These are phyloP conservation scores for Tachina lurida DNA, from an alignment of 2,888 invertebrate genomes.

Conservation along the genomic window DNA sequence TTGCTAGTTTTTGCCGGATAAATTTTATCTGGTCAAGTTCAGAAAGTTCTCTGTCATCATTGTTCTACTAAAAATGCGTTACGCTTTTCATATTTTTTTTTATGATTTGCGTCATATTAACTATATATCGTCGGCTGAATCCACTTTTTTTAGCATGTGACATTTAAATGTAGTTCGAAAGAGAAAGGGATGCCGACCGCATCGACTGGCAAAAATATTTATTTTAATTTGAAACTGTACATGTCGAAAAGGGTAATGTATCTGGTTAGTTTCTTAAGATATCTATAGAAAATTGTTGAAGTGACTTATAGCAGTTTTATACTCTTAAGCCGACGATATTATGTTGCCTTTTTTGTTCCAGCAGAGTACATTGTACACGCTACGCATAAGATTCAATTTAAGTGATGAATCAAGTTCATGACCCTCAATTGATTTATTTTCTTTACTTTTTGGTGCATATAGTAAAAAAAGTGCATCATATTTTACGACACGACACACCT, in stretches of 20 bases:
- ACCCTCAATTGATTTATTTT: constrained; percentile 7
- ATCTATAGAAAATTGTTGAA: too few relatives aligned
- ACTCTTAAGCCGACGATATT: too few relatives aligned
- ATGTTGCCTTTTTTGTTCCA: background rate
- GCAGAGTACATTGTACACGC: background rate
- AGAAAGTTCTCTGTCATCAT: background rate
- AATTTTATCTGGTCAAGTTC: background rate
- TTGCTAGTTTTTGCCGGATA: background rate
- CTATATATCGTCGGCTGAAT: too few relatives aligned
- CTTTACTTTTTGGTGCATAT: constrained; percentile 7
- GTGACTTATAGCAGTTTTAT: too few relatives aligned
- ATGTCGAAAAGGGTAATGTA: too few relatives aligned
- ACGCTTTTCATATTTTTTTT: background rate
- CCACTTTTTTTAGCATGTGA: too few relatives aligned
- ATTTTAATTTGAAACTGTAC: too few relatives aligned
- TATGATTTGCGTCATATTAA: background rate
- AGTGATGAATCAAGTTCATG: constrained; percentile 30
- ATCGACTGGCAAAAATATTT: too few relatives aligned
- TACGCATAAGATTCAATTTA: constrained; percentile 15
- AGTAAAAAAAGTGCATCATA: constrained; percentile 36
- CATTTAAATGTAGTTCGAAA: too few relatives aligned
- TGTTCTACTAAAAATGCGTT: background rate
- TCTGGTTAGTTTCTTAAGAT: too few relatives aligned
- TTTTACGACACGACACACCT: constrained; percentile 49
- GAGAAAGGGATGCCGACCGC: too few relatives aligned